Evolutionary conservation across 2,113 vertebrate species (phyloP).

Genomic region (Dipodomys stephensi): DNA sequence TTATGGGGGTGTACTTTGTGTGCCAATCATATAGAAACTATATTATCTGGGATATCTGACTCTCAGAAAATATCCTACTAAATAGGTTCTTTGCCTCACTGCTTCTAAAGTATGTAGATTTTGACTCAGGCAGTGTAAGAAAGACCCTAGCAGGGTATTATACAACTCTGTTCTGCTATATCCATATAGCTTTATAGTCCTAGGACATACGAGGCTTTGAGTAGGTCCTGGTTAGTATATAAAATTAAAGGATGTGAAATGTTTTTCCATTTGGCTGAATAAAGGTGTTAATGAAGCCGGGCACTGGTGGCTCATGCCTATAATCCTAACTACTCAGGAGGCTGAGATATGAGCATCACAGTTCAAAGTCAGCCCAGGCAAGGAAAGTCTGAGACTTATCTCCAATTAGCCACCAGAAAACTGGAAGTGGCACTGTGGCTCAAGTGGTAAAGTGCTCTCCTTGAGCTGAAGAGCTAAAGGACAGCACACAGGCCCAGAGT

Average conservation of each 20-base stretch:
- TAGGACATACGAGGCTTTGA: too few relatives aligned
- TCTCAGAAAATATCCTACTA: background rate
- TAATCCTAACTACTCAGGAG: too few relatives aligned
- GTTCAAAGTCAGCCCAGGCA: too few relatives aligned
- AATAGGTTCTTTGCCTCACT: background rate
- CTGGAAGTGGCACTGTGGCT: too few relatives aligned
- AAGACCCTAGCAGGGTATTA: background rate
- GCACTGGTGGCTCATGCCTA: too few relatives aligned
- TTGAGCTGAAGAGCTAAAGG: too few relatives aligned
- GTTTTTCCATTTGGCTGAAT: conserved; percentile 13
- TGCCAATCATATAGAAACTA: background rate
- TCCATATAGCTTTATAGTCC: background rate
- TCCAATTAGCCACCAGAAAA: too few relatives aligned
- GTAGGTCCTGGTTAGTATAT: background rate
- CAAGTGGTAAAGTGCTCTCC: too few relatives aligned
- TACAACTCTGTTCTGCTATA: background rate
- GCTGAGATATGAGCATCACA: too few relatives aligned
- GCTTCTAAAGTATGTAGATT: background rate
- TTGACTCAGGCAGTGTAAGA: background rate
- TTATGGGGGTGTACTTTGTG: background rate
- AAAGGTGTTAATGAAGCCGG: background rate
- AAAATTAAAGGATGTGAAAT: background rate
- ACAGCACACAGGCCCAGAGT: too few relatives aligned
- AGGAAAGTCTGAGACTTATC: too few relatives aligned
- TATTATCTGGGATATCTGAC: background rate